Conservation (phyloP, 2,113 vertebrate species). For the Seriola dumerili region DNA sequence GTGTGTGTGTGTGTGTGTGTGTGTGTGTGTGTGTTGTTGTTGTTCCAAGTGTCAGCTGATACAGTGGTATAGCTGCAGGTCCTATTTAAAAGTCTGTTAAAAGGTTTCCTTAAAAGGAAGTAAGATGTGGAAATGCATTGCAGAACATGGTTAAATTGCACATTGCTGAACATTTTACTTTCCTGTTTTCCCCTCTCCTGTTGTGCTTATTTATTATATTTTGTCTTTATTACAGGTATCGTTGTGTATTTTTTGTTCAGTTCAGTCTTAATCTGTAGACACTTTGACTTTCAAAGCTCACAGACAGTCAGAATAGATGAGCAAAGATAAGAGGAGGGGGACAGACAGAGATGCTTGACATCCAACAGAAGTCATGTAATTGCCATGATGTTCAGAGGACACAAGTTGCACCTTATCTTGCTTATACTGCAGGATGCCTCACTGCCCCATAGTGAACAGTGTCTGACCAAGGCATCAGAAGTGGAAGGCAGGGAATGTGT, state of each 20-base stretch:
- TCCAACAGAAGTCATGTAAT: constrained; percentile 29
- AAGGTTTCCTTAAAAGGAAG: neutral
- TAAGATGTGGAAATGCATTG: neutral
- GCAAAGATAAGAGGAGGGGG: constrained; percentile 1
- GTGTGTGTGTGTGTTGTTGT: neutral
- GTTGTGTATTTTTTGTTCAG: too few relatives aligned
- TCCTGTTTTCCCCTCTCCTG: too few relatives aligned
- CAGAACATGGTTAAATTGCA: neutral
- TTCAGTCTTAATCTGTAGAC: neutral
- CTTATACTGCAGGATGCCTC: constrained; percentile 16
- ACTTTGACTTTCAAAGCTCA: neutral
- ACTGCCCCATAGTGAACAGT: neutral
- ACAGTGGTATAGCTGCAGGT: neutral
- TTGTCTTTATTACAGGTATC: too few relatives aligned
- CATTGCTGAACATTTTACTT: neutral
- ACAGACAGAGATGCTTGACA: neutral
- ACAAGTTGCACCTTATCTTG: constrained; percentile 26
- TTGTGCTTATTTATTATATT: too few relatives aligned
- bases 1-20: neutral
- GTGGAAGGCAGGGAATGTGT: neutral
- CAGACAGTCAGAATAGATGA: neutral
- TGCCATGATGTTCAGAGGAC: constrained; percentile 27
- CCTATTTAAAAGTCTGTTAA: neutral
- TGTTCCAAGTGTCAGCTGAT: neutral
- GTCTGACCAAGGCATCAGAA: neutral